Base-by-base conservation (phyloP, 1,140 invertebrate species). In the Drosophila parabipectinata region DNA sequence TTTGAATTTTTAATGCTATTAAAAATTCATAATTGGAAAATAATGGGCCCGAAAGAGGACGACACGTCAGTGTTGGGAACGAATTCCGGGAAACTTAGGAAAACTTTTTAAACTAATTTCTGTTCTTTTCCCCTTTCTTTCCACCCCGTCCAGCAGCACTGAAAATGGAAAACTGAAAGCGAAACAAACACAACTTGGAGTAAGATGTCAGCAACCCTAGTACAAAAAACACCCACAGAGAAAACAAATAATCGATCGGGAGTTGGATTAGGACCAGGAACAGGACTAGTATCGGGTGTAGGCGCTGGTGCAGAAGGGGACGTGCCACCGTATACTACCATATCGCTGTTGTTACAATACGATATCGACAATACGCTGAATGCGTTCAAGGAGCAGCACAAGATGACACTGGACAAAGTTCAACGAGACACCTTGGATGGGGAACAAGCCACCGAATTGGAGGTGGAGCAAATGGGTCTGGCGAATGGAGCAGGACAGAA, bases 321-420 rank as follows among this genome's bases (percentile, higher is more conserved):
- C 50, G 76, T 67, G 47, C 59, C 72, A 55, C 81, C 80, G 47
- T 61, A 84, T 24, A 79, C 85, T 8, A 79, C 79, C 39, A 91
- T 91, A 69, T 91, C 90, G 69, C 63, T 85, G 57, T 85, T 91
- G 72, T 71, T 90, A 60, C 88, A 91, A 72, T 91, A 91, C 79
- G 85, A 91, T 71, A 91, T 91, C 55, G 90, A 91, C 71, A 91
- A 91, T 41, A 90, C 90, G n/a, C 59, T 91, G 66, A 91, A 91
- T 79, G 84, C 90, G 21, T 78, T 91, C 52, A 88, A 90, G 60
- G 88, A 91, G 61, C 78, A 88, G 3, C 61, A 64, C 15, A 81
- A 63, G 48, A 60, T 66, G 56, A 82, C 62, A 41, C 64, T 81
- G 61, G 71, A 73, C 74, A 56, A 50, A 64, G 55, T 75, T 34